Percentiles rank a stretch among this genome's conserved stretches.
These are phyloP conservation scores for Cyphomyrmex costatus DNA, from an alignment of 1,140 invertebrate genomes.

Conservation along the genomic window DNA sequence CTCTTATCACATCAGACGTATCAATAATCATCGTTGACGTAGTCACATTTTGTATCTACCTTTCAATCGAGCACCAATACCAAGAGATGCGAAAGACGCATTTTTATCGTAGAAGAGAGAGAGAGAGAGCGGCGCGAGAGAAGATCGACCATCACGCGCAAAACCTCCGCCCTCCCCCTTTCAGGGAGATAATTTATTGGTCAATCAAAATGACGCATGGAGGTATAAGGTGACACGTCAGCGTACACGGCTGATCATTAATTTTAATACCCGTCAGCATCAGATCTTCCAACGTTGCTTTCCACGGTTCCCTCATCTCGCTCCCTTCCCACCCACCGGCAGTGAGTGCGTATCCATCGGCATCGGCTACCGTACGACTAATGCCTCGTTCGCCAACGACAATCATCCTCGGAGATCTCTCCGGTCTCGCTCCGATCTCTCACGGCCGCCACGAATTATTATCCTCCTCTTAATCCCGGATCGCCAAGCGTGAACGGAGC, in stretches of 20 bases:
- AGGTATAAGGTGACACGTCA: slow-evolving; percentile 86
- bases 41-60: neutral
- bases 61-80: neutral
- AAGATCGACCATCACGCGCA: slow-evolving; percentile 64
- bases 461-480: slow-evolving; percentile 71
- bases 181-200: slow-evolving; percentile 84
- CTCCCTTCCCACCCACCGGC: slow-evolving; percentile 61
- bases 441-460: slow-evolving; percentile 74
- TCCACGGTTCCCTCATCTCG: slow-evolving; percentile 63
- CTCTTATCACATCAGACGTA: neutral
- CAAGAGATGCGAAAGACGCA: slow-evolving; percentile 36
- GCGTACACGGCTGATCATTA: slow-evolving; percentile 84
- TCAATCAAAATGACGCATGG: slow-evolving; percentile 86
- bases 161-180: slow-evolving; percentile 36
- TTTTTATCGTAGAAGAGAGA: slow-evolving; percentile 63
- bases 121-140: slow-evolving; percentile 57
- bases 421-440: slow-evolving; percentile 70
- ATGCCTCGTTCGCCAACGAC: slow-evolving; percentile 78
- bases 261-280: slow-evolving; percentile 85
- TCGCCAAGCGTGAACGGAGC: slow-evolving; percentile 32
- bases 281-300: slow-evolving; percentile 76
- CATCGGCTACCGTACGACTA: slow-evolving; percentile 83
- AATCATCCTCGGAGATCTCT: slow-evolving; percentile 78
- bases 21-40: neutral
- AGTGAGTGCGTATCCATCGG: slow-evolving; percentile 75